Percentiles rank a stretch among this genome's conserved stretches.
Evolutionary conservation across 2,888 invertebrate genomes (phyloP).

Genomic region (Serrognathus titanus): DNA sequence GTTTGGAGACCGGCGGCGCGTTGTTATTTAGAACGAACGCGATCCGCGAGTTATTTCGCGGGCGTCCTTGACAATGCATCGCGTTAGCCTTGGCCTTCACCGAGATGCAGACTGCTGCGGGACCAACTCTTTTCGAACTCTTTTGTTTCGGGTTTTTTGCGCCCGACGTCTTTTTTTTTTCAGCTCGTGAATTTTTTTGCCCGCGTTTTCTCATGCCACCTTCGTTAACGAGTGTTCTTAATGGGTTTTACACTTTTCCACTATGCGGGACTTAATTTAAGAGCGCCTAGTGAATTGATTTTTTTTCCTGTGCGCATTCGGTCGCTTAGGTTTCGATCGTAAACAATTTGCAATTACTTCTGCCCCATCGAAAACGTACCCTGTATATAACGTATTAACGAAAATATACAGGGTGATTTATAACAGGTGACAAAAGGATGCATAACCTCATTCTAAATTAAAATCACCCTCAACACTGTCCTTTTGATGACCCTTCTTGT

Average conservation of each 20-base stretch:
- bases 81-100: conserved; percentile 43
- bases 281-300: no score
- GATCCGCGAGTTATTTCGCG: conserved; percentile 29
- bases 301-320: no score
- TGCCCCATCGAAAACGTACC: no score
- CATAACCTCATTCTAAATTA: no score
- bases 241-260: background rate
- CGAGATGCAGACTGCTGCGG: conserved; percentile 34
- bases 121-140: background rate
- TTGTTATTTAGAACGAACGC: conserved; percentile 16
- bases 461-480: no score
- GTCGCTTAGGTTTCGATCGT: no score
- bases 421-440: no score
- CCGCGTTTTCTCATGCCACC: conserved; percentile 2
- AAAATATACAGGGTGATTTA: no score
- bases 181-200: conserved; percentile 8
- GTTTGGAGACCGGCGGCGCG: background rate
- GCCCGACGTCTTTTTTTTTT: background rate
- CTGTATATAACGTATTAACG: no score
- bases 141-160: background rate
- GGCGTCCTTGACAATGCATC: conserved; percentile 41
- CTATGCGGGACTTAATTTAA: background rate
- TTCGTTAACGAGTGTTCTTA: background rate
- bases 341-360: no score
- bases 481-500: no score